Base-by-base conservation (phyloP, 2,113 vertebrate species). In the Hippocampus barbouri region DNA sequence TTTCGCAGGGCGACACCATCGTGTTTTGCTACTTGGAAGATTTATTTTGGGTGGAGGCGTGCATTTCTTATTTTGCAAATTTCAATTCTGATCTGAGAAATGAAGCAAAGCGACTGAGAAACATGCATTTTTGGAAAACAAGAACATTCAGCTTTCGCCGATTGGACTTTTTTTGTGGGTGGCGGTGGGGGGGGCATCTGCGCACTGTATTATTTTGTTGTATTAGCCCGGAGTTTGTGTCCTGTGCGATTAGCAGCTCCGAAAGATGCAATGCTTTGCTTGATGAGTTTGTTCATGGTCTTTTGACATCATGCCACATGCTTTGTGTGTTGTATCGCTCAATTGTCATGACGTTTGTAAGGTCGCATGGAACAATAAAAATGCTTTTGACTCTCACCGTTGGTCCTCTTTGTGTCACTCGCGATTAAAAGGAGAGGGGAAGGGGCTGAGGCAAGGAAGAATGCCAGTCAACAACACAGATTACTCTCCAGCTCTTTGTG, bases 161-260 rank as follows among this genome's bases (percentile, higher is more conserved):
- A 5, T 34, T 34, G 30, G 30, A 34, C 30, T 34, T 34, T 27
- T 27, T 2, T 27, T 25, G 25, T 1, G n/a, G n/a, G n/a, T n/a
- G 25, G 25, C 25, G 25, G 25, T 25, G 25, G 27, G 27, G 27
- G 27, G 27, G 25, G 25, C 25, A 27, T 49, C 14, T 49, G 47
- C 2, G 41, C 41, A 43, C 41, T 43, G 41, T 43, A 11, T 9
- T 2, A 14, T 12, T 14, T 49, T 15, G 47, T 12, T 15, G 80
- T 34, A 5, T 34, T 34, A 5, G 30, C 30, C 30, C 5, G 30
- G 30, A 34, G 30, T 5, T 34, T 34, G 51, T 40, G 60, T 47
- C 71, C 70, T 43, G 30, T 5, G 30, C 30, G 78, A 78, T 87
- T 73, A 83, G 66, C 34, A 71, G 30, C 65, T 45, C n/a, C 66